Base-by-base conservation (phyloP, 2,797 vertebrate genomes). In the Borostomias antarcticus region DNA sequence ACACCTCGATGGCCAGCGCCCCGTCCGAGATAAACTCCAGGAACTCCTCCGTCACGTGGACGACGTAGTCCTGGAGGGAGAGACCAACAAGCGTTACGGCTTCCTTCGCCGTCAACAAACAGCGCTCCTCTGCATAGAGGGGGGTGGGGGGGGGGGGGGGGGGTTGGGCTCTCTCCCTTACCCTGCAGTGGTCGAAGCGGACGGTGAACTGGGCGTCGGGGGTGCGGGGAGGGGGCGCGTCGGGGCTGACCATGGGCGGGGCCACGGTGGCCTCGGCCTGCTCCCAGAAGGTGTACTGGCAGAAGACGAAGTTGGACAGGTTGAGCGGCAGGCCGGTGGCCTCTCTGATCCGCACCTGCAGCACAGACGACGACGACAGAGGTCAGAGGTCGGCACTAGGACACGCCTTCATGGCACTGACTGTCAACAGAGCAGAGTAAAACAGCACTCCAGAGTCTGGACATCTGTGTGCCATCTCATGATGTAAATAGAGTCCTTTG, bases 271-370 rank as follows among this genome's bases (percentile, higher is more conserved):
- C 93, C 62, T 95, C 91, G 0, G 92, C 91, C 19, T 98, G 94
- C 83, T 98, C 97, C 98, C 98, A 99, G 88, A 98, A 98, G 0
- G 93, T 95, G 72, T 99, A 99, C 80, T 99, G 98, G 86, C 96
- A 98, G 92, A 99, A 99, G 48, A 99, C 97, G 33, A 99, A 99
- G 88, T 99, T 98, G 35, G 98, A 98, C 57, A 99, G 91, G 80
- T 95, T 96, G 74, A 94, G 87, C 2, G 98, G 98, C 50, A 99
- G 89, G 25, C 96, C 97, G 0, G 96, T 97, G 17, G 96, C 96
- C 81, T 98, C 96, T 89, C 93, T 96, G 85, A 99, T 95, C 88
- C 94, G 94, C 21, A 99, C 95, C 98, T 99, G 84, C 62, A 74
- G 74, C 15, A 45, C 40, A 45, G 40, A 45, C 40, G 1, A 13